phyloP scores from a whole-genome alignment of 2,113 vertebrate species.

The Marmota monax region DNA sequence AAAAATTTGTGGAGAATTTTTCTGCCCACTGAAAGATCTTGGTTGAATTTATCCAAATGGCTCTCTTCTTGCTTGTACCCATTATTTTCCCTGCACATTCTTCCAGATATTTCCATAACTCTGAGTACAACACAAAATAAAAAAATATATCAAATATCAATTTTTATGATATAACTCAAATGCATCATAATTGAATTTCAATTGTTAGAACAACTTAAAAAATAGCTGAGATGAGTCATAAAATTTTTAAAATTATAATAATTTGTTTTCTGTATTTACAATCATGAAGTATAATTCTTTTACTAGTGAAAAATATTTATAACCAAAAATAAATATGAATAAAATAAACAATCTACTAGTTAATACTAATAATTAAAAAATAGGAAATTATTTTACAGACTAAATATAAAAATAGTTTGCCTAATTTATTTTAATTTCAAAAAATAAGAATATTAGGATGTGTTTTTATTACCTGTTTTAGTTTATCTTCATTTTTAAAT shows the following conservation, averaged over 20 bases:
- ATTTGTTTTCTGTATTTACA: not conserved
- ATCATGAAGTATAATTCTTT: not conserved
- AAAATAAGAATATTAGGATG: not conserved
- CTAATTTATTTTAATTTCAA: conserved; percentile 6
- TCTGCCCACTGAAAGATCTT: not conserved
- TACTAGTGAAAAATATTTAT: not conserved
- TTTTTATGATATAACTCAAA: not conserved
- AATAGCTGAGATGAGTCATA: not conserved
- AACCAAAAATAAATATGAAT: not conserved
- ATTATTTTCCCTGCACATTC: not conserved
- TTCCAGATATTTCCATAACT: not conserved
- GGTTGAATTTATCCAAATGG: not conserved
- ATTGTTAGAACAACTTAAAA: not conserved
- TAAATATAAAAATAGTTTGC: not conserved
- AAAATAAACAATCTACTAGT: not conserved
- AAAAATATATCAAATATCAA: not conserved
- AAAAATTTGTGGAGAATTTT: not conserved
- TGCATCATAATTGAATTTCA: not conserved
- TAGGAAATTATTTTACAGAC: not conserved
- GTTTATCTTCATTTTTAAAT: not conserved
- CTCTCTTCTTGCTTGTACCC: not conserved
- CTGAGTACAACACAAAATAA: not conserved
- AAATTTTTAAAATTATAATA: not conserved
- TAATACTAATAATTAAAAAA: not conserved
- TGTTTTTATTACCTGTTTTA: not conserved